These are phyloP conservation scores for Talpa occidentalis DNA, from an alignment of 2,113 vertebrate genomes.

Conservation along the genomic window DNA sequence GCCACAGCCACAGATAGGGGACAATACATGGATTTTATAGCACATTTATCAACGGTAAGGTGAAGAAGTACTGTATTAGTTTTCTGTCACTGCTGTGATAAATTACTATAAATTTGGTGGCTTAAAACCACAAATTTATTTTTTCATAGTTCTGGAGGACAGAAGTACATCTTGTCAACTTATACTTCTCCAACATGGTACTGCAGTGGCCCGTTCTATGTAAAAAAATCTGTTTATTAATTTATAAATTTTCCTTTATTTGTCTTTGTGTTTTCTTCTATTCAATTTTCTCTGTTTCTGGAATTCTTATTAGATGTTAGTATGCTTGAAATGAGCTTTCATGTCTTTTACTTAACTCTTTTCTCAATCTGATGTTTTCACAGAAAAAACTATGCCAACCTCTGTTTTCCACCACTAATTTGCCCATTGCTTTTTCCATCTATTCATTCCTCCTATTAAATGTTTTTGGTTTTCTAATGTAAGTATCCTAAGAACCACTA, in stretches of 20 bases:
- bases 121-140: background rate
- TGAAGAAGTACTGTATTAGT: background rate
- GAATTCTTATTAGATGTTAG: background rate
- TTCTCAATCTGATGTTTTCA: background rate
- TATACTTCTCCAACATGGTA: background rate
- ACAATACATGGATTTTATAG: rapidly evolving
- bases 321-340: background rate
- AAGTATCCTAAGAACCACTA: background rate
- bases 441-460: background rate
- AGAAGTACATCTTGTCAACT: background rate
- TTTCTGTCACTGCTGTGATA: background rate
- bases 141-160: background rate
- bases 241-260: background rate
- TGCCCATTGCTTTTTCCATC: background rate
- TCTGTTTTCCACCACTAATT: background rate
- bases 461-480: background rate
- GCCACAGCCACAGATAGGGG: rapidly evolving
- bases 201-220: background rate
- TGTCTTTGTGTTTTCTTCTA: background rate
- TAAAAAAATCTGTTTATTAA: background rate
- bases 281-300: background rate
- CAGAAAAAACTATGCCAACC: background rate
- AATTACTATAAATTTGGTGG: background rate
- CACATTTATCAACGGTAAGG: background rate
- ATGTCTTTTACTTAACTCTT: background rate